phyloP scores from a whole-genome alignment of 2,888 invertebrate genomes.

The Neoscelio sp. region DNA sequence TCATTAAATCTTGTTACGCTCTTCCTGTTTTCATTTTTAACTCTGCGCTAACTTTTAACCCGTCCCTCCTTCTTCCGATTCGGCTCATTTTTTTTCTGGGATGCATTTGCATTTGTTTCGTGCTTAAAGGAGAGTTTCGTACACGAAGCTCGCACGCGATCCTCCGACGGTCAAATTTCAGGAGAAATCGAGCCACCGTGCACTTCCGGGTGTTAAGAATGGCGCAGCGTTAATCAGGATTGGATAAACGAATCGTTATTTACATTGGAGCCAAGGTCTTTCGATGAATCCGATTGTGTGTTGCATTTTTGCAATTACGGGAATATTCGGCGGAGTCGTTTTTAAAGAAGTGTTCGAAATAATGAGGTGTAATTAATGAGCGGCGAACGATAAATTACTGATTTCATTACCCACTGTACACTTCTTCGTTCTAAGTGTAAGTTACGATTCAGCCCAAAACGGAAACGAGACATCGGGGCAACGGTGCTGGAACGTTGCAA shows the following conservation, averaged over 20 bases:
- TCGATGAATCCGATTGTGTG: background rate
- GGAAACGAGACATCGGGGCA: too few relatives aligned
- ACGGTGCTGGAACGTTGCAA: too few relatives aligned
- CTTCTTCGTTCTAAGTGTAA: too few relatives aligned
- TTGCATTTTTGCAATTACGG: background rate
- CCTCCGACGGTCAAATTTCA: conserved; percentile 2
- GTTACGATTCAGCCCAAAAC: too few relatives aligned
- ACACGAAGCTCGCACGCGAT: conserved; percentile 4
- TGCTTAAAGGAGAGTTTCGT: background rate
- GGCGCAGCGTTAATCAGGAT: conserved; percentile 9
- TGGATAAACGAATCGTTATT: background rate
- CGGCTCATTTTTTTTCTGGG: conserved; percentile 11
- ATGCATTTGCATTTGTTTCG: conserved; percentile 2
- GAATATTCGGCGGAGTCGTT: background rate
- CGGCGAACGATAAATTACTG: too few relatives aligned
- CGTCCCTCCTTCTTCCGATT: too few relatives aligned
- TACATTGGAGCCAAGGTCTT: background rate
- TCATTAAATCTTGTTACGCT: too few relatives aligned
- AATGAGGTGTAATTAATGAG: background rate
- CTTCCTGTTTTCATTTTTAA: too few relatives aligned
- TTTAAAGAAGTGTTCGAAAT: background rate
- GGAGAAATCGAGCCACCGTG: conserved; percentile 20
- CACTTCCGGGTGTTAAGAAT: conserved; percentile 11
- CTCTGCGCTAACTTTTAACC: too few relatives aligned
- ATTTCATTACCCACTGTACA: too few relatives aligned